Evolutionary conservation across 2,888 invertebrate genomes (phyloP).

Genomic region (Pachydiplax longipennis): DNA sequence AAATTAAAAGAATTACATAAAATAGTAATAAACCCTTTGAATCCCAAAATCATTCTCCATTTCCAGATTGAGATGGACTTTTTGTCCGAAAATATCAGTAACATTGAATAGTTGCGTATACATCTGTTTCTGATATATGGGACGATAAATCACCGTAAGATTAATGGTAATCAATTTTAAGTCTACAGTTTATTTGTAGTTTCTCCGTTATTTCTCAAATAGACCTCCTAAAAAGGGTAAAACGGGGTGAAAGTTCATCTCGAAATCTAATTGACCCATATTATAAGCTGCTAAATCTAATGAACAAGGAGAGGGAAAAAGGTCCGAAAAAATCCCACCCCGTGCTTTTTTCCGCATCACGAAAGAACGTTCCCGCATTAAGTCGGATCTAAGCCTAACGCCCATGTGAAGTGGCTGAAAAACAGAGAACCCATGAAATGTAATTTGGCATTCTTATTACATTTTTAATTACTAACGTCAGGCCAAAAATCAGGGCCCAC

Average conservation of each 20-base stretch:
- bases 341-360: not conserved
- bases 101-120: no score
- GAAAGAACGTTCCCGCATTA: not conserved
- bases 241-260: not conserved
- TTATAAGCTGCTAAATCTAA: not conserved
- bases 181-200: not conserved
- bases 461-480: not conserved
- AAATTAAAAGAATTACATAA: no score
- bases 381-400: not conserved
- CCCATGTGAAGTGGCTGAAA: not conserved
- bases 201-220: not conserved
- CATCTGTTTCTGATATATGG: no score
- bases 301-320: not conserved
- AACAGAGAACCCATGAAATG: not conserved
- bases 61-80: no score
- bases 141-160: no score
- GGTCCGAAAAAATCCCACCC: not conserved
- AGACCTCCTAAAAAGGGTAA: not conserved
- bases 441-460: constrained; percentile 20
- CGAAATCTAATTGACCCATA: not conserved
- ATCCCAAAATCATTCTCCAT: no score
- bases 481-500: not conserved
- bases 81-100: no score
- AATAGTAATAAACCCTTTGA: no score
- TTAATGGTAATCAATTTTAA: no score